A percentile compares a stretch with the other conserved stretches of the same genome.
These are phyloP conservation scores for Cossypha caffra DNA, from an alignment of 2,797 vertebrate genomes.

Conservation along the genomic window DNA sequence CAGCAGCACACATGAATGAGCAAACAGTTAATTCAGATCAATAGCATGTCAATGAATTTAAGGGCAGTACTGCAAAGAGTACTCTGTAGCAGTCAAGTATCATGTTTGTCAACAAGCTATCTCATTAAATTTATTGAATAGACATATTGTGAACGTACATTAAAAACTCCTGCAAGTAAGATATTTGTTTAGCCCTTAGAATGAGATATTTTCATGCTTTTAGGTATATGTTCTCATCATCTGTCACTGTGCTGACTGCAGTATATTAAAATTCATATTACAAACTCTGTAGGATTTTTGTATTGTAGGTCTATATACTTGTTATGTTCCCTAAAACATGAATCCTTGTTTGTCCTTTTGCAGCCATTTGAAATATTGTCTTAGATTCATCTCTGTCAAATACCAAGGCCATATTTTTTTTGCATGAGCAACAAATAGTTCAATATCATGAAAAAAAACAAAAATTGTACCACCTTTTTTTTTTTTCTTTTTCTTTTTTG, in stretches of 20 bases:
- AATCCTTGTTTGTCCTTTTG: conserved; percentile 1
- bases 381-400: neutral
- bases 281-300: neutral
- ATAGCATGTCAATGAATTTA: neutral
- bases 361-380: neutral
- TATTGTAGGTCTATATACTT: neutral
- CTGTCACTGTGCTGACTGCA: neutral
- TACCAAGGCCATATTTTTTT: neutral
- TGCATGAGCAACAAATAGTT: neutral
- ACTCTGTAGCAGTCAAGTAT: neutral
- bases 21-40: neutral
- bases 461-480: neutral
- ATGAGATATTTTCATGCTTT: neutral
- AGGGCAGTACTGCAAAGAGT: neutral
- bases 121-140: neutral
- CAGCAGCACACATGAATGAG: neutral
- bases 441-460: neutral
- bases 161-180: neutral
- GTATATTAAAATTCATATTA: neutral
- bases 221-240: neutral
- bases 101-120: neutral
- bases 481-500: neutral
- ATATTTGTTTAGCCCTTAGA: neutral
- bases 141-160: neutral
- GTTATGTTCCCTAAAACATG: neutral